Evolutionary conservation across 1,140 invertebrate genomes (phyloP).

Genomic region (Camponotus pennsylvanicus): DNA sequence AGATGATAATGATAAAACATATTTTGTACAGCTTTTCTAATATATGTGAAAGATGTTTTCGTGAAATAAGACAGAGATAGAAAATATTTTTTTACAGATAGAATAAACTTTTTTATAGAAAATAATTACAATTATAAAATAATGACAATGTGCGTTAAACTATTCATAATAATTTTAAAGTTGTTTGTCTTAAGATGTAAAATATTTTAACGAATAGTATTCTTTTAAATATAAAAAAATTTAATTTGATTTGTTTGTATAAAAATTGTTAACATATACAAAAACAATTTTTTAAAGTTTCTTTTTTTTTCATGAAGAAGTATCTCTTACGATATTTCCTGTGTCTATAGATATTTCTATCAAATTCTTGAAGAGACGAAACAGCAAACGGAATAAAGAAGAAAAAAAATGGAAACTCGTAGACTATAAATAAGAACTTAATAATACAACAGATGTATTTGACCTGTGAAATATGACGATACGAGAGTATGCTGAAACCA

Average conservation of each 20-base stretch:
- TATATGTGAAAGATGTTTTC: background rate
- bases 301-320: background rate
- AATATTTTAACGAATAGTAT: background rate
- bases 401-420: slow-evolving; percentile 29
- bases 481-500: slow-evolving; percentile 9
- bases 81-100: too few species aligned
- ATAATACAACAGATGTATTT: slow-evolving; percentile 70
- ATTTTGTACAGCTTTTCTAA: background rate
- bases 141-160: background rate
- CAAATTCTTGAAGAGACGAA: background rate
- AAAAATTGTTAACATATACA: background rate
- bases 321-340: background rate
- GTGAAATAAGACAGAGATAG: too few species aligned
- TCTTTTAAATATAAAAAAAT: background rate
- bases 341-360: background rate
- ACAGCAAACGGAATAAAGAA: background rate
- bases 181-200: background rate
- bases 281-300: slow-evolving; percentile 30
- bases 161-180: background rate
- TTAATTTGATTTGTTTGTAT: background rate
- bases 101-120: too few species aligned
- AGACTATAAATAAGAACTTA: slow-evolving; percentile 71
- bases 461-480: slow-evolving; percentile 44
- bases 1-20: background rate
- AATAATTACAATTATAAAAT: background rate